Evolutionary conservation across 2,113 vertebrate species (phyloP), one percentile per base, ranked within the genome.

Genomic region (Sylvilagus bachmani): DNA sequence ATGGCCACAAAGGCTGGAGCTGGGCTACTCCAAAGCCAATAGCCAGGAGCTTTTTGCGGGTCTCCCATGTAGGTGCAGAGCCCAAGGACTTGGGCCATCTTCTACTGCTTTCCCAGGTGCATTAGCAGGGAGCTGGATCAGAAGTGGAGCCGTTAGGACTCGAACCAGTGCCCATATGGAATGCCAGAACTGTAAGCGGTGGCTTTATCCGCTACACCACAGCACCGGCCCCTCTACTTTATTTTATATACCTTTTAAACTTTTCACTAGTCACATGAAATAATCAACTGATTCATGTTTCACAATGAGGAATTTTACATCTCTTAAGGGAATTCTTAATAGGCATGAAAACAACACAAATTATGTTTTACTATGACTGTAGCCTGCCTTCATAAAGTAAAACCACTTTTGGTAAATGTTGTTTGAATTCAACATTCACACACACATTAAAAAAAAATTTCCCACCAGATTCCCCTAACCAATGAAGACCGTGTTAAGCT

Each of bases 291-390:
- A 82, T 21, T 86, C 51, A 29, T 51, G 1, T 81, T 83, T 93
- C 64, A 55, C 25, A 87, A 91, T 64, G 1, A 79, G 36, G 70
- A 95, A 89, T 84, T 90, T 86, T 86, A 92, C 58, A 83, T 90
- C 19, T 38, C 81, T 62, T 67, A 7, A 9, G 74, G 77, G 6
- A 53, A 17, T 29, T 87, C 14, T 36, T 62, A 75, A 92, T 10
- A 84, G 67, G 38, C 36, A 90, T 55, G 64, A 93, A 96, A 93
- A 95, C 25, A 61, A 25, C n/a, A 89, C 27, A 14, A 38, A 31
- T 75, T 22, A 55, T 69, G 29, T 86, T 91, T 92, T 74, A 93
- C 19, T 78, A 70, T 80, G 58, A 83, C 21, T 66, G 19, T 31
- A 61, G 58, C n/a, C 29, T 91, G 89, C 22, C 49, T 81, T 75